Evolutionary conservation across 2,888 invertebrate species (phyloP).

Genomic region (Blastobasis lacticolella): DNA sequence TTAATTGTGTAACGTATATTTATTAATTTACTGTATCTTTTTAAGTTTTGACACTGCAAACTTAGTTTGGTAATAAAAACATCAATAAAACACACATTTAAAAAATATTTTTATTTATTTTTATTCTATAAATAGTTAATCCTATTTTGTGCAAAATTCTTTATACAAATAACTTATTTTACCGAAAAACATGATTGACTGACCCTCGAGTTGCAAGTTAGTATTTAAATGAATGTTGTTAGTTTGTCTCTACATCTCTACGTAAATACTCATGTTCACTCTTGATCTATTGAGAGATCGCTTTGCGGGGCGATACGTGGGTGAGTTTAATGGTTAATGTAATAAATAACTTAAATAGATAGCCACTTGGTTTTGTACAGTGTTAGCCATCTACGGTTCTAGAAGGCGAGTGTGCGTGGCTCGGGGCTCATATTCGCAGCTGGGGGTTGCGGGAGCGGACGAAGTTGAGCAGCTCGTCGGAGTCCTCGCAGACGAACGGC

Average conservation of each 20-base stretch:
- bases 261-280: no score
- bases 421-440: conserved; percentile 78
- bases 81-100: not conserved
- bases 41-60: not conserved
- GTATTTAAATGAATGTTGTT: no score
- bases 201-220: conserved; percentile 19
- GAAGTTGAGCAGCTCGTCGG: conserved; percentile 91
- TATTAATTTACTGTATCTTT: not conserved
- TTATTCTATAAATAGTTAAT: conserved; percentile 58
- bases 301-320: conserved; percentile 7
- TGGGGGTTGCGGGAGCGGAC: conserved; percentile 92
- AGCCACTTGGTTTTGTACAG: conserved; percentile 67
- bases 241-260: no score
- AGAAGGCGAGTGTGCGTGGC: conserved; percentile 32
- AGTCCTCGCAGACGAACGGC: conserved; percentile 93
- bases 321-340: conserved; percentile 25
- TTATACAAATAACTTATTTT: conserved; percentile 45
- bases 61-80: not conserved
- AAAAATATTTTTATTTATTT: conserved; percentile 26
- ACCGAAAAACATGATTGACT: conserved; percentile 25
- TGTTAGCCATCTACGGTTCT: conserved; percentile 50
- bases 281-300: no score
- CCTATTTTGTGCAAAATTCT: conserved; percentile 63
- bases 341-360: conserved; percentile 68
- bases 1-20: not conserved